Base-by-base conservation (phyloP, 1,140 invertebrate species). In the Pogonognathellus flavescens region DNA sequence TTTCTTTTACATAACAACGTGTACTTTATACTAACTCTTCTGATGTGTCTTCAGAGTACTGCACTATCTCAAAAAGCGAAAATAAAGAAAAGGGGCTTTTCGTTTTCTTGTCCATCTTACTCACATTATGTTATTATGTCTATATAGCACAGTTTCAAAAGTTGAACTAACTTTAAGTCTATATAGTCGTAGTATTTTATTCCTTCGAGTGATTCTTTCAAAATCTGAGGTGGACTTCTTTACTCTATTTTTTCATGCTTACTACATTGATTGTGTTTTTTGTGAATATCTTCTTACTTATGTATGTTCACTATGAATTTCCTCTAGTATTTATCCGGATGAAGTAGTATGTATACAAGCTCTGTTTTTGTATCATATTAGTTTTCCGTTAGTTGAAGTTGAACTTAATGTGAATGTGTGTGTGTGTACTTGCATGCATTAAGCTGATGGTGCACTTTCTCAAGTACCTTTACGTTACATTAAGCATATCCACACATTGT, bases 361-460 rank as follows among this genome's bases (percentile, higher is more conserved):
- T 41, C 13, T 62, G 59, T 62, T 62, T 62, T 62, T 62, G 18
- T 62, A 62, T 62, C 59, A 62, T 62, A 62, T 62, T 62, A 62
- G 59, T 62, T 62, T 62, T 62, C 20, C 18, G 59, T 62, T 62
- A n/a, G n/a, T 18, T 3, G 59, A 4, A 41, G 31, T 41, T 41
- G 31, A 41, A 41, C 1, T 62, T 5, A 62, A 2, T 18, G 13
- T 62, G 18, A 9, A 62, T n/a, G 2, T 10, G 14, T 25, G 31
- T 31, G 13, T 57, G 53, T 57, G 53, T 41, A 8, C 5, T 25
- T 31, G 22, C 22, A 60, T 20, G 22, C 20, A 16, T 31, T 41
- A 31, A 49, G 22, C 10, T 50, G 41, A 41, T 76, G 16, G 31
- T n/a, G n/a, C 7, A 76, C 6, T 76, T 66, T 76, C 16, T 50